Evolutionary conservation across 2,797 vertebrate genomes (phyloP).

Genomic region (Ctenopoma kingsleyae): DNA sequence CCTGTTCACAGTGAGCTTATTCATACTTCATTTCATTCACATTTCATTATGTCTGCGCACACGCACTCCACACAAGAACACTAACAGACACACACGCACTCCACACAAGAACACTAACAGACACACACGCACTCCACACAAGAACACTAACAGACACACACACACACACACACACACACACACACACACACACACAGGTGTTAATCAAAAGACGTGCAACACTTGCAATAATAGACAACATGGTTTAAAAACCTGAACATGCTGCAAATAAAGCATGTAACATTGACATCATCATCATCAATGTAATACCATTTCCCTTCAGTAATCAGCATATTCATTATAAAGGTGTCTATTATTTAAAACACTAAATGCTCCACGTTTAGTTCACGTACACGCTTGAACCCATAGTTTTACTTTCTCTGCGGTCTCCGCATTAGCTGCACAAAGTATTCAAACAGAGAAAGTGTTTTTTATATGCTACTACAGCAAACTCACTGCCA

Average conservation of each 20-base stretch:
- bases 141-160: background rate
- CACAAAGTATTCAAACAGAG: background rate
- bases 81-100: background rate
- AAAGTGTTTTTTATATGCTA: background rate
- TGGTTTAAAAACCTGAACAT: background rate
- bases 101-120: background rate
- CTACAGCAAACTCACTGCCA: no score
- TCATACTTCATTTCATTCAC: slow-evolving; percentile 64
- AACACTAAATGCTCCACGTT: no score
- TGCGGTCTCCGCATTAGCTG: no score
- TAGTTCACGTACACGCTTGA: no score
- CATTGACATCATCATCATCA: no score
- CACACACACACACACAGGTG: slow-evolving; percentile 22
- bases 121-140: background rate
- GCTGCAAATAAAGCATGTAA: background rate
- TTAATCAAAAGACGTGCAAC: background rate
- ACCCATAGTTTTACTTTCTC: background rate
- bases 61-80: background rate
- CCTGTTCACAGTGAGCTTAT: slow-evolving; percentile 66
- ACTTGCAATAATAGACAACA: background rate
- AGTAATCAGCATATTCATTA: no score
- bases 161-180: background rate
- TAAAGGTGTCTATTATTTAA: background rate
- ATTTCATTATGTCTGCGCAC: slow-evolving; percentile 42
- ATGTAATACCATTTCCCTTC: no score